These are phyloP conservation scores for Anser brachyrhynchus DNA, from an alignment of 2,113 vertebrate genomes.

Conservation along the genomic window DNA sequence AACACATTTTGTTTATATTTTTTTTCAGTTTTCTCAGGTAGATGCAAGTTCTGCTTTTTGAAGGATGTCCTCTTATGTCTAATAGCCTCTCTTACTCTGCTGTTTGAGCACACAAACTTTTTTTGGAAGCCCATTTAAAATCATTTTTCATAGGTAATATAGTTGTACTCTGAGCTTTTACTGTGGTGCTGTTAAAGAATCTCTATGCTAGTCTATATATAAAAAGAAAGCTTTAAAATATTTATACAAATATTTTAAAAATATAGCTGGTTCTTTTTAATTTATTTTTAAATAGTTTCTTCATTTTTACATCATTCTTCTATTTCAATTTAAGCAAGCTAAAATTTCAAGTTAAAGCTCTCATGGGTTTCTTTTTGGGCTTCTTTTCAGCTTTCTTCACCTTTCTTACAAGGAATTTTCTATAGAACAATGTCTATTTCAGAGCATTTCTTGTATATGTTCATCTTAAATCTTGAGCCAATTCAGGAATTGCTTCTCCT, in stretches of 20 bases:
- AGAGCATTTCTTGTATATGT: not conserved
- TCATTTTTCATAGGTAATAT: conserved; percentile 30
- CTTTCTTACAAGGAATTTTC: not conserved
- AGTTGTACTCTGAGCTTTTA: conserved; percentile 5
- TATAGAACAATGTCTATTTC: not conserved
- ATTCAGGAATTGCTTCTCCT: not conserved
- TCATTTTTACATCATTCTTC: conserved; percentile 33
- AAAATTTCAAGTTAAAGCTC: conserved; percentile 54
- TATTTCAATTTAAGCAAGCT: conserved; percentile 46
- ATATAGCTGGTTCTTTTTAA: conserved; percentile 50
- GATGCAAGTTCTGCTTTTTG: not conserved
- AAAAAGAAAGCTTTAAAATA: conserved; percentile 60
- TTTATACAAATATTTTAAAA: conserved; percentile 58
- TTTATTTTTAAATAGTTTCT: conserved; percentile 66
- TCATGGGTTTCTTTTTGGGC: not conserved
- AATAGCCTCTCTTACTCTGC: not conserved
- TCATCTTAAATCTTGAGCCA: not conserved
- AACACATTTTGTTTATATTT: not conserved
- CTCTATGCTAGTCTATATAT: conserved; percentile 20
- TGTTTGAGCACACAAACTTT: not conserved
- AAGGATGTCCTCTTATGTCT: not conserved
- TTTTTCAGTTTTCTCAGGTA: not conserved
- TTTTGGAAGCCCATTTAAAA: not conserved
- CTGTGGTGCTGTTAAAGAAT: conserved; percentile 16
- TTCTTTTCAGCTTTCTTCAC: not conserved